Conservation (phyloP, 2,797 vertebrate genomes). For the Iguana delicatissima region DNA sequence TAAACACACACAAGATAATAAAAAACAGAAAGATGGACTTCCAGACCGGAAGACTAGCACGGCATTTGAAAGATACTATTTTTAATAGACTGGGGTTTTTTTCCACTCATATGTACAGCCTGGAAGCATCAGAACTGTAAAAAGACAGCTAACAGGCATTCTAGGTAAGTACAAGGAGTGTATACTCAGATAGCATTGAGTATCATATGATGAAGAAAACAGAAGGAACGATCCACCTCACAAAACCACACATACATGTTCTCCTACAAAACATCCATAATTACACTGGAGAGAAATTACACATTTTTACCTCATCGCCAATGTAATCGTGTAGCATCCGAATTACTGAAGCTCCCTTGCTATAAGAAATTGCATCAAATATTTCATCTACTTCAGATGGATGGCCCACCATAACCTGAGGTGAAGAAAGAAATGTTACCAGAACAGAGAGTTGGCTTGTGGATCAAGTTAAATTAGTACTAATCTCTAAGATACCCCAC, state of each 20-base stretch:
- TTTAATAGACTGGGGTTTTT: background rate
- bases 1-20: too few species aligned
- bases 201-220: background rate
- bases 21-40: too few species aligned
- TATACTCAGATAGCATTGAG: background rate
- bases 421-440: slow-evolving; percentile 52
- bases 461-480: slow-evolving; percentile 16
- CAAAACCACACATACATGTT: background rate
- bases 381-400: slow-evolving; percentile 99
- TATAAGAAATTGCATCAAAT: slow-evolving; percentile 99
- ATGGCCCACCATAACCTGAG: slow-evolving; percentile 95
- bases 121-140: background rate
- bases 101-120: background rate
- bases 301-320: slow-evolving; percentile 90
- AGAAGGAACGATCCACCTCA: too few species aligned
- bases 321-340: slow-evolving; percentile 98
- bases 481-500: too few species aligned
- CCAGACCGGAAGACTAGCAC: too few species aligned
- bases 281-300: background rate
- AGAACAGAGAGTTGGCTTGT: slow-evolving; percentile 51
- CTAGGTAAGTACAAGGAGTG: background rate
- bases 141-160: background rate
- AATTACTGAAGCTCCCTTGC: slow-evolving; percentile 99
- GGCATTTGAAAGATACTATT: too few species aligned
- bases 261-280: background rate